Base-by-base conservation (phyloP, 2,113 vertebrate species). In the Coracopsis vasa region DNA sequence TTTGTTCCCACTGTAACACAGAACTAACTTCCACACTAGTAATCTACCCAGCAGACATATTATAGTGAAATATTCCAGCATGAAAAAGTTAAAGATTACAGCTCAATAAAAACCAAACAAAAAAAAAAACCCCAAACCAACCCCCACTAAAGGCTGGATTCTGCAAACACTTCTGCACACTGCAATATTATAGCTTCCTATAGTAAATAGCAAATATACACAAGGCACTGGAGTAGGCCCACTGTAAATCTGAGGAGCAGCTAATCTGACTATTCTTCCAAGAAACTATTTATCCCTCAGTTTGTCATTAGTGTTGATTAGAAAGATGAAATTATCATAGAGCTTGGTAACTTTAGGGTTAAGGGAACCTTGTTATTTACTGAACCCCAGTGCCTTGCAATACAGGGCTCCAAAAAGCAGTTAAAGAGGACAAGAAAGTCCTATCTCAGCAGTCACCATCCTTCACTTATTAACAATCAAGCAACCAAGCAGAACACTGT, bases 71-170 rank as follows among this genome's bases (percentile, higher is more conserved):
- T n/a, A 90, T 16, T 70, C 10, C 41, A 75, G 37, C 12, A 73
- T 33, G 25, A 71, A 72, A 80, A 69, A 71, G 39, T 29, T 80
- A 65, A 75, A 81, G n/a, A 48, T 39, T 42, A 78, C 5, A 72
- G 39, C 4, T 80, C 56, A 51, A 79, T 5, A 2, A 35, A 64
- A 61, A 21, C 19, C 37, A 29, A 56, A 25, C 54, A n/a, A 21
- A 17, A 1, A 1, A 1, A 1, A 39, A 10, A 14, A 28, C 0
- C 11, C 48, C 27, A 23, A 78, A 10, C 10, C 20, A 28, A 23
- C 33, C 10, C 11, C 13, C 31, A 45, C 19, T 37, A n/a, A 93
- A 65, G 41, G 41, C 0, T 80, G 66, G 48, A 62, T 94, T 73
- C 67, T 86, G 45, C 53, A 83, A 84, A 80, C 42, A 33, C 42